Evolutionary conservation across 2,888 invertebrate genomes (phyloP), one percentile per base, ranked within the genome.

Genomic region (Pheosia tremula): DNA sequence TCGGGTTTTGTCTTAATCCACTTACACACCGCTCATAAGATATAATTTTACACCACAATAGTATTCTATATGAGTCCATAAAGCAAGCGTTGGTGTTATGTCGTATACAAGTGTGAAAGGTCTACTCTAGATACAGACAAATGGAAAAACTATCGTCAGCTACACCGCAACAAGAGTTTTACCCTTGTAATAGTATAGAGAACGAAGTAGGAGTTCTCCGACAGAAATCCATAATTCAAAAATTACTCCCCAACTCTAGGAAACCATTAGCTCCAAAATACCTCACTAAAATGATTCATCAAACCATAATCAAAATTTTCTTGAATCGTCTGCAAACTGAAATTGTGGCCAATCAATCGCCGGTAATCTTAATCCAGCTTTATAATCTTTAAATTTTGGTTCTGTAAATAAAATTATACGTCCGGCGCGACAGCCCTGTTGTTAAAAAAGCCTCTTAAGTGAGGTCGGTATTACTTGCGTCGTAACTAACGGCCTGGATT

Each of bases 391-490:
- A 83, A 87, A 86, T 88, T 88, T 85, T 68, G 76, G 62, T 74
- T 82, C 76, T 82, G 78, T 81, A 87, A 86, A 85, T 82, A 82
- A 88, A 81, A 87, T 86, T 86, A 81, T 75, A 77, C 63, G 74
- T 64, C 43, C 58, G 64, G 70, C 66, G 60, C 59, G 56, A 62
- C 82, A 85, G 74, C 87, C 88, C 86, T 88, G 71, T 86, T 74
- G 81, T 88, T 89, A 87, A 86, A 87, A 85, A 84, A 77, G 79
- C 81, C 83, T 85, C 82, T 80, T 82, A 84, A 84, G 84, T 84
- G 78, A 82, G 82, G 79, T 82, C 81, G 77, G 77, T 75, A 80
- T 83, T 80, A 83, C 83, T 82, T 82, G 74, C 75, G 76, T 80
- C 75, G 77, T 80, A 82, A 84, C 83, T 81, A 82, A 86, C 82